These are phyloP conservation scores for Tachycineta bicolor DNA, from an alignment of 2,113 vertebrate species.

Conservation along the genomic window DNA sequence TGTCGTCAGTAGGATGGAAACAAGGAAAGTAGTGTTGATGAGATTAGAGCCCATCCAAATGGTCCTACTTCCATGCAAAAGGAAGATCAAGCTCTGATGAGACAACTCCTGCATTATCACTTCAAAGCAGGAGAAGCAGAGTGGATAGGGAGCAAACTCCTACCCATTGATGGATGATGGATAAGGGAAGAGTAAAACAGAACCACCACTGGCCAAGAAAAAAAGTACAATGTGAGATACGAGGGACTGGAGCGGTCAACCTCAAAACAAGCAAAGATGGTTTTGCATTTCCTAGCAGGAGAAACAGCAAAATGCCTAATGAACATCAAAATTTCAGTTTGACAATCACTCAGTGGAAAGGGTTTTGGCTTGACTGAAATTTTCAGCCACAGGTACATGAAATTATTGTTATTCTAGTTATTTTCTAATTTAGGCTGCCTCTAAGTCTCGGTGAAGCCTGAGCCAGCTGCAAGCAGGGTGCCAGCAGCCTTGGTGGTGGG, in stretches of 20 bases:
- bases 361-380: not conserved
- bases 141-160: not conserved
- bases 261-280: not conserved
- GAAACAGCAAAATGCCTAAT: not conserved
- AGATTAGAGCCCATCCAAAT: conserved; percentile 5
- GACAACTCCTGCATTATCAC: not conserved
- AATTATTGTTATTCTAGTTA: too few relatives aligned
- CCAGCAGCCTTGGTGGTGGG: not conserved
- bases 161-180: not conserved
- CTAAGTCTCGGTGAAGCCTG: not conserved
- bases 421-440: not conserved
- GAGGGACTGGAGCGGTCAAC: not conserved
- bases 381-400: not conserved
- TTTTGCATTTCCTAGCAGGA: not conserved
- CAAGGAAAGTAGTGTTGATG: not conserved
- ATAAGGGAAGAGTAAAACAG: not conserved
- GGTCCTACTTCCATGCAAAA: not conserved
- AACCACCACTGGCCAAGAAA: not conserved
- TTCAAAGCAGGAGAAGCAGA: not conserved
- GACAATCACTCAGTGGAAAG: not conserved
- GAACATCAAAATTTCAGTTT: not conserved
- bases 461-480: not conserved
- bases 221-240: not conserved
- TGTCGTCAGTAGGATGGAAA: not conserved
- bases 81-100: not conserved